Percentiles rank a stretch among this genome's conserved stretches.
phyloP scores from a whole-genome alignment of 2,113 vertebrate genomes.

The Lipophrys pholis region DNA sequence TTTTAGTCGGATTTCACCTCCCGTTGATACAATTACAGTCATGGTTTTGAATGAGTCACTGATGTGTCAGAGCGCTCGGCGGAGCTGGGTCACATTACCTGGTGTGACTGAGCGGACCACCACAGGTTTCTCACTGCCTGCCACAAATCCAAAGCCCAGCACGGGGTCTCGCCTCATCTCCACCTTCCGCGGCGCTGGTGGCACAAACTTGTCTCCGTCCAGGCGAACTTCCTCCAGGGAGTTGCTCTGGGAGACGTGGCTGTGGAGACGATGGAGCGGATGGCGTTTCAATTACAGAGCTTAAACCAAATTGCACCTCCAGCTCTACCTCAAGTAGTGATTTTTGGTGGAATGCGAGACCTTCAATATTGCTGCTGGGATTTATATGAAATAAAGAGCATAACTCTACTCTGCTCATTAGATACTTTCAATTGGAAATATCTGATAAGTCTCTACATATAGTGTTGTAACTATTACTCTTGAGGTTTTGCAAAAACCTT shows the following conservation, averaged over 20 bases:
- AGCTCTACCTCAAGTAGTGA: too few relatives aligned
- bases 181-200: conserved; percentile 92
- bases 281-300: too few relatives aligned
- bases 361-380: too few relatives aligned
- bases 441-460: too few relatives aligned
- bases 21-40: conserved; percentile 27
- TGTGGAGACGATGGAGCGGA: conserved; percentile 59
- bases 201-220: conserved; percentile 92
- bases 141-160: conserved; percentile 97
- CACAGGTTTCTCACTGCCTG: conserved; percentile 98
- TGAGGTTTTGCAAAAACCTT: too few relatives aligned
- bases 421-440: too few relatives aligned
- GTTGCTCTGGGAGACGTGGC: conserved; percentile 92
- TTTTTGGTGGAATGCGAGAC: too few relatives aligned
- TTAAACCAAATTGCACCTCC: too few relatives aligned
- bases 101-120: conserved; percentile 98
- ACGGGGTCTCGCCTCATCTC: conserved; percentile 99
- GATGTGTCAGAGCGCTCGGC: conserved; percentile 16
- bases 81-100: conserved; percentile 82
- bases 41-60: conserved; percentile 49
- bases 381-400: too few relatives aligned
- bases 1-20: conserved; percentile 47
- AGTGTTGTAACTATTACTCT: too few relatives aligned
- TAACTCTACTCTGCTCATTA: too few relatives aligned
- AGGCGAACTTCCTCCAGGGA: conserved; percentile 94